Evolutionary conservation across 2,797 vertebrate species (phyloP), one percentile per base, ranked within the genome.

Genomic region (Cossypha heuglini): DNA sequence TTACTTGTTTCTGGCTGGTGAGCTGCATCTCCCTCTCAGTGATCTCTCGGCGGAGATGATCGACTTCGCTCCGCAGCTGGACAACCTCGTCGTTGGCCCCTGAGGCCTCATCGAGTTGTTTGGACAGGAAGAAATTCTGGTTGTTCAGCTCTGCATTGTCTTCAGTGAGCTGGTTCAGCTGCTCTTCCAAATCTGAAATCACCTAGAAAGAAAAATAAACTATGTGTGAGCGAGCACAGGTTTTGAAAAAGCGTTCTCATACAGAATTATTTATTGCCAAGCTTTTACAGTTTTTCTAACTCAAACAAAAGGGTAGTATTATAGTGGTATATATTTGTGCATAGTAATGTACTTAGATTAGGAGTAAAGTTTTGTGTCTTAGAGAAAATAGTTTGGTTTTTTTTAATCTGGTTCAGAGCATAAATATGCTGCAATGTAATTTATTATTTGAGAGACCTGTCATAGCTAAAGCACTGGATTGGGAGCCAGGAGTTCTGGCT

Each of bases 71-170:
- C 48, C 99, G 98, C 81, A 99, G 96, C 96, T 99, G 99, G 33
- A 99, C 97, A 20, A 99, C 98, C 95, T 99, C 99, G 19, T 99
- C 99, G 0, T 96, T 98, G 93, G 99, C 99, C 5, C 99, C 99
- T 0, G 99, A 99, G 13, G 99, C 99, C 96, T 99, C 99, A 4
- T 99, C 99, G 0, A 99, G 98, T 97, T 99, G 99, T 96, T 99
- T 99, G 96, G 99, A 99, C 86, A 99, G 96, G 97, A 99, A 99
- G 97, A 99, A 99, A 96, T 99, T 99, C 98, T 99, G 99, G n/a
- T 99, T 99, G 98, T 99, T 99, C 97, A 99, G 97, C 96, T 99
- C 99, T 0, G 99, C 99, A 0, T 99, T 99, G 95, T 99, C 99
- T 97, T 99, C 99, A 48, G 98, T 99, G 95, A 99, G 98, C 96